Evolutionary conservation across 2,888 invertebrate species (phyloP), one percentile per base, ranked within the genome.

Genomic region (Hemaris fuciformis): DNA sequence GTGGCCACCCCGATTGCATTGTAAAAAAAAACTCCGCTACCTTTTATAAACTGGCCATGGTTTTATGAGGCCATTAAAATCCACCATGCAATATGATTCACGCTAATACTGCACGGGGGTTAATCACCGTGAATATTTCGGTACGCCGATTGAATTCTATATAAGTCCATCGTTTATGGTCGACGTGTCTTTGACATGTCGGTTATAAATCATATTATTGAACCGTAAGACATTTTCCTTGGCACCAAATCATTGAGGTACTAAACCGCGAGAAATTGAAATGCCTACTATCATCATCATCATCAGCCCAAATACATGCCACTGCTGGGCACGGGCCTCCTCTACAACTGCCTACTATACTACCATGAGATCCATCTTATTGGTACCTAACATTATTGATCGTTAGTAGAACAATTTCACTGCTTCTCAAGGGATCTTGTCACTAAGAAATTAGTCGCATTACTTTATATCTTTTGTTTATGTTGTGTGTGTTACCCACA

Each of bases 41-140:
- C 53, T 27, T 53, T 31, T 27, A 8, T 4, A 31, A 10, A 31
- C 31, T 18, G 27, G 10, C 10, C 38, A 23, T 27, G 15, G 20
- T 31, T 59, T 45, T 45, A 59, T 38, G 5, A 25, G 18, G 4
- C 48, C 25, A 60, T 60, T 41, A 25, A 60, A 64, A 65, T 65
- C 56, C 69, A 70, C 66, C 64, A 63, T 60, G 60, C 45, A 62
- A 59, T 64, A 69, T 79, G 79, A 79, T 74, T 77, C 79, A 77
- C 65, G 64, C 63, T 63, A 73, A 61, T 60, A 57, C 46, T 72
- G 62, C 73, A 72, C 67, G 64, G 60, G 64, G 61, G 69, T 66
- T 67, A 68, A 70, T 70, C 59, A 64, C 65, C 63, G 63, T 46
- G 56, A 66, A 62, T 66, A 66, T 42, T 63, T 64, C 18, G 22